Percentiles rank a stretch among this genome's conserved stretches.
Conservation (phyloP, 2,113 vertebrate species). For the Bungarus multicinctus region DNA sequence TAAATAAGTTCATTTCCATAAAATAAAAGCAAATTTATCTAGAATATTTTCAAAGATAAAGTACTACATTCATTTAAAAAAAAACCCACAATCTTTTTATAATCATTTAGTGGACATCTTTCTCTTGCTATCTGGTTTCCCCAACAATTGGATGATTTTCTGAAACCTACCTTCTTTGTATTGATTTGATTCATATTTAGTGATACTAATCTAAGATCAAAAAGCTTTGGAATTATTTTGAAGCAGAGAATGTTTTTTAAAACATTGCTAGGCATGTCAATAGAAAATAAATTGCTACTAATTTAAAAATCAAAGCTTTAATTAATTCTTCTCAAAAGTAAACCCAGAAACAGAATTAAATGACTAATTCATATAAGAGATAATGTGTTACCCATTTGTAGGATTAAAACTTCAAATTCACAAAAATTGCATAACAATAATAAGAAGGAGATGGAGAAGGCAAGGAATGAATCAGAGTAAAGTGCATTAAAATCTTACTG, state of each 20-base stretch:
- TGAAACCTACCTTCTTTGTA: slow-evolving; percentile 51
- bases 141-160: slow-evolving; percentile 37
- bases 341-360: neutral
- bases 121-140: slow-evolving; percentile 30
- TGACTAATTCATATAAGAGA: neutral
- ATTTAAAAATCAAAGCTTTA: neutral
- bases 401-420: neutral
- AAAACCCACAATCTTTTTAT: slow-evolving; percentile 23
- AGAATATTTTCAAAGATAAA: slow-evolving; percentile 22
- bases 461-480: neutral
- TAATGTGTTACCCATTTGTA: neutral
- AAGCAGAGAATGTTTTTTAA: slow-evolving; percentile 9
- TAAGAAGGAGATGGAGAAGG: neutral
- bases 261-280: neutral
- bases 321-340: neutral
- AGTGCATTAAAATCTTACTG: neutral
- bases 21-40: slow-evolving; percentile 26
- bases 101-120: slow-evolving; percentile 36
- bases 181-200: slow-evolving; percentile 32
- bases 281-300: neutral
- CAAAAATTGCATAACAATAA: neutral
- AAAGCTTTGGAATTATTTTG: neutral
- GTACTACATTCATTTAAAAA: slow-evolving; percentile 37
- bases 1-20: slow-evolving; percentile 37
- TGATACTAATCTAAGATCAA: slow-evolving; percentile 32